Evolutionary conservation across 92 coral and sea anemone species (phyloP).

Genomic region (Epizoanthus scotinus): DNA sequence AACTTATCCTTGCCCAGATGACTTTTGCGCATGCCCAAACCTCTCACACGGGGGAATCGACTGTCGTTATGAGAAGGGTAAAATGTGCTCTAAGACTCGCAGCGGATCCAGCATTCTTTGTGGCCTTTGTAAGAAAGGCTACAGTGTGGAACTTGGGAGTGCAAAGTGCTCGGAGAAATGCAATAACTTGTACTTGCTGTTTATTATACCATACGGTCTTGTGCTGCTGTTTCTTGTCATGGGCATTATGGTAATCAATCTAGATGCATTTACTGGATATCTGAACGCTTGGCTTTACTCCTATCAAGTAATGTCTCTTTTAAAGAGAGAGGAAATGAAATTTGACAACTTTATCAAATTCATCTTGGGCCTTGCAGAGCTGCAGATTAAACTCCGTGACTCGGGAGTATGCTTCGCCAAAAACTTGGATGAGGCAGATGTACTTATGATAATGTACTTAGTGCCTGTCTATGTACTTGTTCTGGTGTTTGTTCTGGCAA

Average conservation of each 20-base stretch:
- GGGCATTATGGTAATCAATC: constrained; percentile 46
- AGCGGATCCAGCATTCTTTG: constrained; percentile 42
- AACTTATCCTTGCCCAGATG: constrained; percentile 70
- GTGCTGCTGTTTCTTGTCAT: constrained; percentile 38
- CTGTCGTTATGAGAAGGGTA: constrained; percentile 38
- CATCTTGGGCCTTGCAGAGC: constrained; percentile 68
- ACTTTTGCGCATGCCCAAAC: constrained; percentile 53
- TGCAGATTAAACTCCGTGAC: constrained; percentile 50
- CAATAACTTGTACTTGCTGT: constrained; percentile 12
- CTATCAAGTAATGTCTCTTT: constrained; percentile 55
- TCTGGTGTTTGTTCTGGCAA: constrained; percentile 61
- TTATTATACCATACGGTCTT: constrained; percentile 7
- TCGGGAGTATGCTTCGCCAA: constrained; percentile 62
- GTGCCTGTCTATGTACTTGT: constrained; percentile 73
- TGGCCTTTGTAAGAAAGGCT: constrained; percentile 39
- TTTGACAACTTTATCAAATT: constrained; percentile 71
- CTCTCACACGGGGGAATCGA: not conserved
- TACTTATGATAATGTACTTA: constrained; percentile 65
- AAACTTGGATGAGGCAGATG: constrained; percentile 77
- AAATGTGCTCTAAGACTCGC: constrained; percentile 39
- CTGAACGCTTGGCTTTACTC: constrained; percentile 65
- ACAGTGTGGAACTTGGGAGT: constrained; percentile 43
- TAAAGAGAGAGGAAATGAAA: constrained; percentile 58
- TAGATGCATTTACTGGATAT: constrained; percentile 54
- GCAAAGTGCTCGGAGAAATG: constrained; percentile 40